Evolutionary conservation across 2,113 vertebrate genomes (phyloP), one percentile per base, ranked within the genome.

Genomic region (Epinephelus moara): DNA sequence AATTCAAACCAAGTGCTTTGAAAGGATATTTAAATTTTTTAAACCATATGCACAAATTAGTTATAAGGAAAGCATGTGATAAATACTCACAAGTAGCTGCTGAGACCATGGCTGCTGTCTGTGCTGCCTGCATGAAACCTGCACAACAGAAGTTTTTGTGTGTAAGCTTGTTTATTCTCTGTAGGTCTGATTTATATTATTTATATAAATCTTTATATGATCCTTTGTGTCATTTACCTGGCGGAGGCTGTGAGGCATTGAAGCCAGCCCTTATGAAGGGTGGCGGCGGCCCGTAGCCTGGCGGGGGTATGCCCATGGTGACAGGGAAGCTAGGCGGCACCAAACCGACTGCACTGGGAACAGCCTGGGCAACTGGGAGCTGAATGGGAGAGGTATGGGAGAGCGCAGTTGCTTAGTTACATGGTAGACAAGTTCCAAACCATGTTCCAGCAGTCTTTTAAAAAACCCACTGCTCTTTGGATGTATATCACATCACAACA

Each of bases 171-270:
- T 50, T 2, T 3, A 30, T 42, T 80, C 70, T 11, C 13, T 63
- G 3, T 15, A 0, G 2, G 6, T 23, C 4, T 40, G 37, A 21
- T 63, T 9, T 4, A 10, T 55, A 37, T 55, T 30, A 4, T 30
- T 30, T 30, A 4, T 30, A 30, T 30, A 4, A 30, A 30, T 33
- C 1, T 30, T 59, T 12, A 67, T 18, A 53, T n/a, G 3, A 37
- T 3, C 8, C 13, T 37, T 3, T 77, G 17, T 0, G 3, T 23
- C 3, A 19, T 89, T 93, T 96, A 99, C 98, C 98, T 88, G 98
- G 98, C 52, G 98, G 98, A 85, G 98, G 98, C 30, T 99, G 98
- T 13, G 97, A 95, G 85, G 98, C 95, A 85, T 99, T 99, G 90
- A 99, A 99, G 75, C 96, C 94, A 0, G 98, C 96, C 77, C 97